Conservation (phyloP, 2,113 vertebrate species). For the Myotis lucifugus region DNA sequence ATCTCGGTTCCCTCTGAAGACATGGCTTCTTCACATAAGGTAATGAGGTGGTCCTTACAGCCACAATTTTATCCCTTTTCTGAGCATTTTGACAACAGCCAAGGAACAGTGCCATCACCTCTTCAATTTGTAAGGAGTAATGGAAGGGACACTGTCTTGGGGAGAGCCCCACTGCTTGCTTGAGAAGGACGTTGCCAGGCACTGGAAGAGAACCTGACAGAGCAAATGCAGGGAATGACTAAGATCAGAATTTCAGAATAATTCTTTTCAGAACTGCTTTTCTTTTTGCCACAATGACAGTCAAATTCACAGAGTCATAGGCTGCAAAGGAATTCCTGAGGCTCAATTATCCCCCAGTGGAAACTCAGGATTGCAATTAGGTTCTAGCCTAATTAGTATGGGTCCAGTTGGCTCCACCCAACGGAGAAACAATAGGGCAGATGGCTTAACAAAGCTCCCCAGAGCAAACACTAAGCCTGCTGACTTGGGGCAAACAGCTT, state of each 20-base stretch:
- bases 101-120: not conserved
- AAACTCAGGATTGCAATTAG: conserved; percentile 51
- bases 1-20: not conserved
- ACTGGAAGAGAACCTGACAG: not conserved
- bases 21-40: not conserved
- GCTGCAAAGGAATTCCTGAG: conserved; percentile 60
- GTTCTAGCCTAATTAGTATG: conserved; percentile 51
- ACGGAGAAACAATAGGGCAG: not conserved
- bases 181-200: not conserved
- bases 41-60: not conserved
- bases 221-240: not conserved
- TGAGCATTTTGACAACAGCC: not conserved
- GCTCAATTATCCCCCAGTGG: conserved; percentile 52
- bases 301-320: conserved; percentile 41
- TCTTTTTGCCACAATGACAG: conserved; percentile 29
- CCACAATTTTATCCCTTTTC: not conserved
- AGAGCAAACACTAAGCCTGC: not conserved
- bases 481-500: not conserved
- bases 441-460: not conserved
- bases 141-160: not conserved
- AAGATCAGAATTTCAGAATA: not conserved
- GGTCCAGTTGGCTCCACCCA: conserved; percentile 33
- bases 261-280: conserved; percentile 22
- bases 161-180: not conserved
- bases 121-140: not conserved